Percentiles rank a stretch among this genome's conserved stretches.
phyloP scores from a whole-genome alignment of 2,113 vertebrate genomes.

The Agelaius phoeniceus region DNA sequence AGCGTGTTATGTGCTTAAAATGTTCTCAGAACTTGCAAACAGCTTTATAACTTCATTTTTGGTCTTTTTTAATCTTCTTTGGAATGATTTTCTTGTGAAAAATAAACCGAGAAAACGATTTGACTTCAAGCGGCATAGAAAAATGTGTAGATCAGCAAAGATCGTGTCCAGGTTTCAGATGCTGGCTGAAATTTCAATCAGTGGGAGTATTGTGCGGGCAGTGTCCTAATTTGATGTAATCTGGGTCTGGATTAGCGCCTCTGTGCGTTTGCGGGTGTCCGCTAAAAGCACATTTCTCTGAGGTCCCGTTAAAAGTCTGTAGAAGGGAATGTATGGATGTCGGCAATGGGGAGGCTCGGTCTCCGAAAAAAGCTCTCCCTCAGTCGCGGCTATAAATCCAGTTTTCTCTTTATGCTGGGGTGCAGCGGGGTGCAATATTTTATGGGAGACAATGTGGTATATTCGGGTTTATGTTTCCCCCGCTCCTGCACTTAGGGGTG shows the following conservation, averaged over 20 bases:
- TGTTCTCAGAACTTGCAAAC: neutral
- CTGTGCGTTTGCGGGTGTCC: neutral
- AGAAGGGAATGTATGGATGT: neutral
- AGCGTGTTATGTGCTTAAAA: neutral
- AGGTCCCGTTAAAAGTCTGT: neutral
- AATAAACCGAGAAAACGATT: neutral
- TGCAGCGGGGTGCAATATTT: neutral
- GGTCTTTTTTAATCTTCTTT: rapidly evolving
- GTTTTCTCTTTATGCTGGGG: neutral
- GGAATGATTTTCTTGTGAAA: neutral
- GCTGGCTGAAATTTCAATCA: constrained; percentile 33
- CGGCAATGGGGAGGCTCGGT: neutral
- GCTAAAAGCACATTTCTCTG: neutral
- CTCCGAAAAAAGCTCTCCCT: neutral
- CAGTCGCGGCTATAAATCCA: neutral
- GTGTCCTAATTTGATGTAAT: constrained; percentile 26
- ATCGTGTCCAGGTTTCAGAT: neutral
- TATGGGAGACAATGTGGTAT: neutral
- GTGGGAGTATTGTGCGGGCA: neutral
- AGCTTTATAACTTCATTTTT: neutral
- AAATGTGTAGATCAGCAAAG: constrained; percentile 14
- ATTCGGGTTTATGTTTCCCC: neutral
- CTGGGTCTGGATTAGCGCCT: constrained; percentile 31
- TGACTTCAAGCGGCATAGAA: neutral
- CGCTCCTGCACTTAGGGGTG: neutral